A percentile compares a stretch with the other conserved stretches of the same genome.
Conservation (phyloP, 2,113 vertebrate genomes). For the Anthoscopus minutus region DNA sequence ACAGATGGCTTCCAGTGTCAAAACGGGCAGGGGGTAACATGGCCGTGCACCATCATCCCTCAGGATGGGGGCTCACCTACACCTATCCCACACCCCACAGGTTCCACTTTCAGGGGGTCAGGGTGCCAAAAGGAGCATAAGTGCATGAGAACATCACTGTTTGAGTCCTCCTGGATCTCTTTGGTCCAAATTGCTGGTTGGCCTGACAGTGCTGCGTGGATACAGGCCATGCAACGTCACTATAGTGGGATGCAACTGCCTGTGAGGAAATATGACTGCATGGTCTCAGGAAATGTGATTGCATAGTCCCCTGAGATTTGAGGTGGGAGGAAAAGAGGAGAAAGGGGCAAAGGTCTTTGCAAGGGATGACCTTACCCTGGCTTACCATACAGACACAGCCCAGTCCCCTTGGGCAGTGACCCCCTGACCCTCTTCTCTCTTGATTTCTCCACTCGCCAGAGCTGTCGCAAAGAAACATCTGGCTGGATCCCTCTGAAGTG, state of each 20-base stretch:
- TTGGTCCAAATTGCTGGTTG: background rate
- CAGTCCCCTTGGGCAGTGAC: background rate
- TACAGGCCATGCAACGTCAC: fast-evolving
- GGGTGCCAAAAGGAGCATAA: background rate
- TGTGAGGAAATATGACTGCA: background rate
- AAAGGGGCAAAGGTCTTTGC: background rate
- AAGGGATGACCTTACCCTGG: background rate
- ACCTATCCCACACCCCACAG: background rate
- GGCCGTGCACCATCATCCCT: fast-evolving
- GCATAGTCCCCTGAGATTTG: background rate
- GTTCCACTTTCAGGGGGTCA: background rate
- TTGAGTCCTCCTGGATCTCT: background rate
- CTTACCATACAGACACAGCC: background rate
- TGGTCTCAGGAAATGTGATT: background rate
- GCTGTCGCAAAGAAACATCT: background rate
- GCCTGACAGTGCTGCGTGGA: background rate
- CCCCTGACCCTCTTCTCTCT: background rate
- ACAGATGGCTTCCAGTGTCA: background rate
- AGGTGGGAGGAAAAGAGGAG: background rate
- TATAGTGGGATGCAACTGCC: background rate
- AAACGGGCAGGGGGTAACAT: fast-evolving
- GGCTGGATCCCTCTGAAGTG: background rate
- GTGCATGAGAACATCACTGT: background rate
- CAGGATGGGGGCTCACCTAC: background rate
- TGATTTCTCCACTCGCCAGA: background rate